A percentile compares a stretch with the other conserved stretches of the same genome.
Conservation (phyloP, 2,113 vertebrate species). For the Nanger granti region DNA sequence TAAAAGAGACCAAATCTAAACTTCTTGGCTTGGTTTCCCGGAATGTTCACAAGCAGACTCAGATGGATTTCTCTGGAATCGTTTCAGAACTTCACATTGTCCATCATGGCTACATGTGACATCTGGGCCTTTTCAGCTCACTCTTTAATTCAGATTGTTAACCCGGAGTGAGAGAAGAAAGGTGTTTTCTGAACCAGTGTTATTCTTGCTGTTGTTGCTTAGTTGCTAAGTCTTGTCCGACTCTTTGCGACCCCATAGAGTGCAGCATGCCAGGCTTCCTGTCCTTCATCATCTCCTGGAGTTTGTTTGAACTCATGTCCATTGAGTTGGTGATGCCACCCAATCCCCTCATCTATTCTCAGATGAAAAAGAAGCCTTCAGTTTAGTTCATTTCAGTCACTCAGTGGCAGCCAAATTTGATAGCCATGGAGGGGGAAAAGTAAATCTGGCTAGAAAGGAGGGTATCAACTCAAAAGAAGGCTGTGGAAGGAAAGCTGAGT, state of each 20-base stretch:
- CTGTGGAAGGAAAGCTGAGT: background rate
- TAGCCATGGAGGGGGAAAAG: background rate
- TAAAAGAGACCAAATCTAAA: background rate
- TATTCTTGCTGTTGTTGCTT: background rate
- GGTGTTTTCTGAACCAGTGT: background rate
- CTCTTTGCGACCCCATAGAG: background rate
- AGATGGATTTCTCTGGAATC: background rate
- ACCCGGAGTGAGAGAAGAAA: background rate
- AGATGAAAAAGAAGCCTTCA: background rate
- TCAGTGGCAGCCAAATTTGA: background rate
- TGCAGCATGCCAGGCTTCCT: background rate
- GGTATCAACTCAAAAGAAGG: too few species aligned
- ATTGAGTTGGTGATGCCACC: background rate
- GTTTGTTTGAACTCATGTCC: background rate
- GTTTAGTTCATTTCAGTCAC: too few species aligned
- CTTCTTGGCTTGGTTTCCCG: background rate
- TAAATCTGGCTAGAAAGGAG: background rate
- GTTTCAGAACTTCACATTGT: background rate
- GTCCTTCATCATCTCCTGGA: background rate
- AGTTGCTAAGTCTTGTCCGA: background rate
- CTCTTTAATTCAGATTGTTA: background rate
- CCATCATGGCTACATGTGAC: rapidly evolving
- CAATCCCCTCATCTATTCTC: background rate
- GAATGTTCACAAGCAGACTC: background rate
- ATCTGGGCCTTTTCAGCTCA: background rate